Evolutionary conservation across 53 echinoderm and acorn worm genomes (phyloP).

Genomic region (Antedon mediterranea): DNA sequence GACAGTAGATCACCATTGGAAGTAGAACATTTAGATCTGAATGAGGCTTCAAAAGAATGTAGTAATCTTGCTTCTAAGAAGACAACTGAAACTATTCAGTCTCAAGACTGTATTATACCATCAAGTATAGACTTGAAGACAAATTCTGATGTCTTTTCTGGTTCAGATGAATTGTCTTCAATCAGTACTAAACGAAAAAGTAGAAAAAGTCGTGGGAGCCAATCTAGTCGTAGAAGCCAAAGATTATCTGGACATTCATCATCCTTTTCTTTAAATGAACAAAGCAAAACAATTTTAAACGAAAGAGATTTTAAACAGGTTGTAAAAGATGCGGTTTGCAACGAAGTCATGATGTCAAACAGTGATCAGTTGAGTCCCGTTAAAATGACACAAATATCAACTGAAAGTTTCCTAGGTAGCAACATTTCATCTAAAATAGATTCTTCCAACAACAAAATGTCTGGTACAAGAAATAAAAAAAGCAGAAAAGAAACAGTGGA

Average conservation of each 20-base stretch:
- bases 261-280: too few relatives aligned
- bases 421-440: background rate
- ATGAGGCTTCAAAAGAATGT: background rate
- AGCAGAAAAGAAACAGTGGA: background rate
- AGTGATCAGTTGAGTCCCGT: too few relatives aligned
- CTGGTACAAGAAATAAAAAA: background rate
- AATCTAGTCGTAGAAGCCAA: background rate
- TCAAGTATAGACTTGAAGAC: background rate
- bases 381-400: too few relatives aligned
- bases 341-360: too few relatives aligned
- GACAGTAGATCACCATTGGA: too few relatives aligned
- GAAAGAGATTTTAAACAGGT: too few relatives aligned
- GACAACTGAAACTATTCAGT: too few relatives aligned
- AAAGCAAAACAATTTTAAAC: too few relatives aligned
- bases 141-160: background rate
- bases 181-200: conserved; percentile 18
- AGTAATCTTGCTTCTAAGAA: too few relatives aligned
- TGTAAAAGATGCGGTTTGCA: too few relatives aligned
- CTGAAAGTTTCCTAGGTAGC: too few relatives aligned
- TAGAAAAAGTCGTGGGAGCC: conserved; percentile 5
- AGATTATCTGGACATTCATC: too few relatives aligned
- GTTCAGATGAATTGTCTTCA: background rate
- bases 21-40: background rate
- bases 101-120: background rate
- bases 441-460: background rate